phyloP scores from a whole-genome alignment of 2,888 invertebrate species.

The Apamea crenata region DNA sequence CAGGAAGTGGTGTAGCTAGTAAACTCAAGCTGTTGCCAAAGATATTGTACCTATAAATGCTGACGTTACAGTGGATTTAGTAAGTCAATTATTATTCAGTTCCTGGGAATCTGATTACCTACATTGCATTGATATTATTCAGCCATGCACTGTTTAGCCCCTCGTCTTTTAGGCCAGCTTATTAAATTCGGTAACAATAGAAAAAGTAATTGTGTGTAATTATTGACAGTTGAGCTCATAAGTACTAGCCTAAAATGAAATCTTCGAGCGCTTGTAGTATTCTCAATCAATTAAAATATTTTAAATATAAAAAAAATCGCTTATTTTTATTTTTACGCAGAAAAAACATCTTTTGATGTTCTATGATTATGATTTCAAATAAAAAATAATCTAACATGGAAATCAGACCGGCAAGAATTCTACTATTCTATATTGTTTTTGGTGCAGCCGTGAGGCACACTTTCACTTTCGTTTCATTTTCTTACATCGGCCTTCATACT shows the following conservation, averaged over 20 bases:
- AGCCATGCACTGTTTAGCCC: neutral
- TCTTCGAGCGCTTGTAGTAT: neutral
- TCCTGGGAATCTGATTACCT: neutral
- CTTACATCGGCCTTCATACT: too few relatives aligned
- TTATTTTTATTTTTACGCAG: neutral
- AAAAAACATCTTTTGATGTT: neutral
- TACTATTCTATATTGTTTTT: too few relatives aligned
- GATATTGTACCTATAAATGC: constrained; percentile 30
- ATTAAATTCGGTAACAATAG: too few relatives aligned
- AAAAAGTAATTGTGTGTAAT: too few relatives aligned
- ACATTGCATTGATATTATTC: constrained; percentile 7
- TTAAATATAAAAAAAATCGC: neutral
- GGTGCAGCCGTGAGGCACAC: too few relatives aligned
- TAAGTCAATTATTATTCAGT: constrained; percentile 12
- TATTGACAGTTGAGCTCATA: too few relatives aligned
- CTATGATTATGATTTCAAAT: constrained; percentile 3
- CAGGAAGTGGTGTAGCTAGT: constrained; percentile 27
- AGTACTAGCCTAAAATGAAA: neutral
- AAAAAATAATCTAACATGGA: neutral
- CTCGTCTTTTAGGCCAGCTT: too few relatives aligned
- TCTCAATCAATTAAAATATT: neutral
- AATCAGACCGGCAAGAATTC: constrained; percentile 15
- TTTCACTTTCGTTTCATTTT: too few relatives aligned
- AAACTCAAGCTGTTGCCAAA: constrained; percentile 40
- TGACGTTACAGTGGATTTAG: constrained; percentile 14